Conservation (phyloP, 1,140 invertebrate species). For the Danaus plexippus region DNA sequence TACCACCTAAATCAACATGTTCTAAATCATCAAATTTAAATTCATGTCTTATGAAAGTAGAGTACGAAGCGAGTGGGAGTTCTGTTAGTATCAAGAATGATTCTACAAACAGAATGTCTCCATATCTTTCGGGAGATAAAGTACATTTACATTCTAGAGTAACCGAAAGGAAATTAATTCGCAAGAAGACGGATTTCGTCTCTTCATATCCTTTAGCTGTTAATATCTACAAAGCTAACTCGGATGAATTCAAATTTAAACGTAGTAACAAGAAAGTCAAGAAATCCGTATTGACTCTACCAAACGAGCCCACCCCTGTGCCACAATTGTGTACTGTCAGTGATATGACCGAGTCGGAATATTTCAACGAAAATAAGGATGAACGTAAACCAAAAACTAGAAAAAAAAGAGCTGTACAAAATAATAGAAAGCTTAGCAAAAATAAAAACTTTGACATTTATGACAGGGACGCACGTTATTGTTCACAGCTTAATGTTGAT, state of each 20-base stretch:
- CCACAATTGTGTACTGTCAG: constrained; percentile 49
- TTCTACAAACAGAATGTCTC: constrained; percentile 14
- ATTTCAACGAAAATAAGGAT: constrained; percentile 28
- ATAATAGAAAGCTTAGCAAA: constrained; percentile 22
- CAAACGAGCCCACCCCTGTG: constrained; percentile 33
- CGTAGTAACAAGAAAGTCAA: constrained; percentile 39
- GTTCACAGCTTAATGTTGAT: constrained; percentile 36
- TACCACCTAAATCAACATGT: constrained; percentile 16
- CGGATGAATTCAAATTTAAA: constrained; percentile 49
- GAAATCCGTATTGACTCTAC: constrained; percentile 51
- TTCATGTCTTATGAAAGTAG: constrained; percentile 24
- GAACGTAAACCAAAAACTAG: constrained; percentile 28
- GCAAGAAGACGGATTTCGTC: constrained; percentile 34
- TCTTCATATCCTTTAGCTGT: constrained; percentile 47
- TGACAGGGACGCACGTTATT: constrained; percentile 40
- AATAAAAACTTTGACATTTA: constrained; percentile 36
- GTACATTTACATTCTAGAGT: constrained; percentile 35
- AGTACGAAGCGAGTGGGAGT: constrained; percentile 23
- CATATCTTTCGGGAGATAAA: constrained; percentile 38
- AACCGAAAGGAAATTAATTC: constrained; percentile 35
- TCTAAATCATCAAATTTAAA: constrained; percentile 28
- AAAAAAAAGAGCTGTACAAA: constrained; percentile 25
- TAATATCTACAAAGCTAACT: constrained; percentile 52
- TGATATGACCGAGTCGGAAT: constrained; percentile 57
- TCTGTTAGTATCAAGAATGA: constrained; percentile 20